Evolutionary conservation across 2,797 vertebrate species (phyloP).

Genomic region (Babyrousa celebensis): DNA sequence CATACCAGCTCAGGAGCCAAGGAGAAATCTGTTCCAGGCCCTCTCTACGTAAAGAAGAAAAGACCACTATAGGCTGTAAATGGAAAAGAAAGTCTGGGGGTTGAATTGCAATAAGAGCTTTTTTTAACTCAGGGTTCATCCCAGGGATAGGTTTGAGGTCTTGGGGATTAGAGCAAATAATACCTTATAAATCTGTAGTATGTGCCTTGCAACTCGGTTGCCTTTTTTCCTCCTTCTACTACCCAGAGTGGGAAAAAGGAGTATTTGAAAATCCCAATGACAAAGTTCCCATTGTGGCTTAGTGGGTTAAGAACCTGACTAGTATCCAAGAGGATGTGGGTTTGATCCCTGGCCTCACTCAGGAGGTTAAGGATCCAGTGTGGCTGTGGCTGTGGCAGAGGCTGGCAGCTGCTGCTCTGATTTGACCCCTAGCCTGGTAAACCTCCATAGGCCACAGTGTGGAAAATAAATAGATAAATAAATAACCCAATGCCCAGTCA

Average conservation of each 20-base stretch:
- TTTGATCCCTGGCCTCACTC: no score
- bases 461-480: no score
- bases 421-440: no score
- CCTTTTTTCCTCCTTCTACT: neutral
- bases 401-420: no score
- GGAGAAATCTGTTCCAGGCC: slow-evolving; percentile 54
- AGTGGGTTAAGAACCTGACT: no score
- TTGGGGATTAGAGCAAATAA: neutral
- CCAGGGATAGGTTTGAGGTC: slow-evolving; percentile 22
- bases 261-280: neutral
- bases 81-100: neutral
- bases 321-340: no score
- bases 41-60: slow-evolving; percentile 58
- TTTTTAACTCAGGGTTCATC: slow-evolving; percentile 5
- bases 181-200: neutral
- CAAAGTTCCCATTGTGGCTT: no score
- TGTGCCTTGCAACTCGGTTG: neutral
- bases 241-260: neutral
- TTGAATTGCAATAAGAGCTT: slow-evolving; percentile 53
- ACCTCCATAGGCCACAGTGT: no score
- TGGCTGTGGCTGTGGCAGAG: no score
- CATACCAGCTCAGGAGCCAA: slow-evolving; percentile 58
- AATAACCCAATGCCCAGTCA: neutral
- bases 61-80: slow-evolving; percentile 45
- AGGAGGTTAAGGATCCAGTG: no score